Base-by-base conservation (phyloP, 2,797 vertebrate genomes). In the Ctenosaura bakeri region DNA sequence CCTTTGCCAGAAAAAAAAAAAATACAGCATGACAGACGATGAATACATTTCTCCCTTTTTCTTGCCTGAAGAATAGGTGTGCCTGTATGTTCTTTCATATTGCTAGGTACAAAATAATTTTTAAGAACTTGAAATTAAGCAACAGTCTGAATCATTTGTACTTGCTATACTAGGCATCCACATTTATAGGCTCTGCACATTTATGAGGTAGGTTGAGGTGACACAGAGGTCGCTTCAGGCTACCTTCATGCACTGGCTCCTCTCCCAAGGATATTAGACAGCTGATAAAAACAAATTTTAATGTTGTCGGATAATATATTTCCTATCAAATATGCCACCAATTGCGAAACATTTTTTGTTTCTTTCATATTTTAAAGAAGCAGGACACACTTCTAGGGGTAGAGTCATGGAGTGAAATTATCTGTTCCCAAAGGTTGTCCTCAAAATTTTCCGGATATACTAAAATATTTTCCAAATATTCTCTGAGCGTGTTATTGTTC, bases 121-220 rank as follows among this genome's bases (percentile, higher is more conserved):
- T 29, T 56, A 73, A 79, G 29, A 87, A 66, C 12, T 35, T 52
- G 26, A 64, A 50, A 71, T 82, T 42, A 82, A 71, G 29, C 80
- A 88, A 82, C 79, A 74, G 32, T 73, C 42, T 83, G 52, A 74
- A 83, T 89, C 73, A 83, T 89, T n/a, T 56, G 29, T 13, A 76
- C 46, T 35, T 83, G 20, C 46, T 86, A 12, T 8, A 56, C 50
- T 10, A 35, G 69, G 50, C 80, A 62, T 46, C 54, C 74, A 35
- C 54, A 83, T 46, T 73, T 88, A 83, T 83, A 52, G 18, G 73
- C 74, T 35, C 79, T 38, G 62, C 80, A 42, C 80, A 46, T 74
- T 46, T 73, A 59, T 76, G 69, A 74, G 29, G 22, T 74, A 46
- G 26, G 66, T 83, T 59, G 69, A 83, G 54, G 38, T 83, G 74